phyloP scores from a whole-genome alignment of 2,888 invertebrate genomes.

The Amorpha juglandis region DNA sequence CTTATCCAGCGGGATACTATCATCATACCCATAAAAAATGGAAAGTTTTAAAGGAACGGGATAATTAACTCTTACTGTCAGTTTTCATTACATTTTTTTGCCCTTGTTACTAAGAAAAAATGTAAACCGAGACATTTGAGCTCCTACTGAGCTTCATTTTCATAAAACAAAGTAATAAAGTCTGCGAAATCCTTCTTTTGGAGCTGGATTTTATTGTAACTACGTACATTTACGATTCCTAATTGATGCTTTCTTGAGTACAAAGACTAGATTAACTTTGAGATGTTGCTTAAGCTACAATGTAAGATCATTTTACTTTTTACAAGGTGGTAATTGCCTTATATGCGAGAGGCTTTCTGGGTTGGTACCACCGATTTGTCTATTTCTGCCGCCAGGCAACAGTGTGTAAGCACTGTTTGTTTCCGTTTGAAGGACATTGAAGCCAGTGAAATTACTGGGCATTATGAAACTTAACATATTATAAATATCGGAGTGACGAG shows the following conservation, averaged over 20 bases:
- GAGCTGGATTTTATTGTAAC: slow-evolving; percentile 13
- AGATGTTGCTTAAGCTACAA: not conserved
- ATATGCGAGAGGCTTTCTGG: too few species aligned
- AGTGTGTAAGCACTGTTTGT: too few species aligned
- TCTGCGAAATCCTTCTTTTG: slow-evolving; percentile 3
- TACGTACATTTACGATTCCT: slow-evolving; percentile 5
- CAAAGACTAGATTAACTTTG: not conserved
- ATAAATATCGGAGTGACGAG: too few species aligned
- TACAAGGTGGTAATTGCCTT: too few species aligned
- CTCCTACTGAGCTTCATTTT: slow-evolving; percentile 1
- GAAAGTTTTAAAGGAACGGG: not conserved
- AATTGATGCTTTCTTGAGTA: slow-evolving; percentile 11
- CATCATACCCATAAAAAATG: not conserved
- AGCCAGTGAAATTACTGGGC: too few species aligned
- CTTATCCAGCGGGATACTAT: too few species aligned
- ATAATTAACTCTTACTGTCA: not conserved
- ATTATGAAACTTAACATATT: too few species aligned
- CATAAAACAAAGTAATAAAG: slow-evolving; percentile 22
- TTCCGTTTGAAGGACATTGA: too few species aligned
- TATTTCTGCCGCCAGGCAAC: too few species aligned
- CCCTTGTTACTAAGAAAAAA: not conserved
- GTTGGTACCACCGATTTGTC: too few species aligned
- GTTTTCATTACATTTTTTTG: not conserved
- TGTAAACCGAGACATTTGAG: slow-evolving; percentile 3
- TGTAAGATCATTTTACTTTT: too few species aligned